phyloP scores from a whole-genome alignment of 1,140 invertebrate species.

The Ceratina japonica region DNA sequence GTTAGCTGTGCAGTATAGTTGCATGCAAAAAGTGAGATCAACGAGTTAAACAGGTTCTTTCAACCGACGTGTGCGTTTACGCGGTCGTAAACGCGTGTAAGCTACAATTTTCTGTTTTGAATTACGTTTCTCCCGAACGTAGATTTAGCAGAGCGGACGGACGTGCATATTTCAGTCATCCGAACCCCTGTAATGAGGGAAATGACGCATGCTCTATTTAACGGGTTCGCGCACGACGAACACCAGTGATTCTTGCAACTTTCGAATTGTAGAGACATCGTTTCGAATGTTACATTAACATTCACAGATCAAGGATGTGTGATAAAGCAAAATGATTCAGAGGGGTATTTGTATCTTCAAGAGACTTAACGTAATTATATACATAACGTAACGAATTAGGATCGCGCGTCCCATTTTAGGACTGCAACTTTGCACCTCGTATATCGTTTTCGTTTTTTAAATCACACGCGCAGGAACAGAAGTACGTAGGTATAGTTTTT shows the following conservation, averaged over 20 bases:
- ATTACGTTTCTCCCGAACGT: slow-evolving; percentile 4
- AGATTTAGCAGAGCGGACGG: slow-evolving; percentile 6
- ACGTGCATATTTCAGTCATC: background rate
- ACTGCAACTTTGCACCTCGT: background rate
- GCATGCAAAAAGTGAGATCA: slow-evolving; percentile 7
- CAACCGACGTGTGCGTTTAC: background rate
- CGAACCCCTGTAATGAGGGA: background rate
- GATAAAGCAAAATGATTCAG: background rate
- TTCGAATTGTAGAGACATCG: background rate
- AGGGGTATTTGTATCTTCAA: slow-evolving; percentile 11
- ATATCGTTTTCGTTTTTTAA: background rate
- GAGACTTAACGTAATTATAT: background rate
- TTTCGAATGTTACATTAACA: slow-evolving; percentile 37
- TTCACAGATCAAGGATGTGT: background rate
- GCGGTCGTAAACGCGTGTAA: background rate
- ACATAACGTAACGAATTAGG: background rate
- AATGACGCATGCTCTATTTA: background rate
- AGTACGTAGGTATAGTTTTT: slow-evolving; percentile 16
- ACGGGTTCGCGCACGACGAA: slow-evolving; percentile 17
- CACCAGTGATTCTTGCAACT: slow-evolving; percentile 14
- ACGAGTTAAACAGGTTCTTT: background rate
- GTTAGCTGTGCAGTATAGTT: slow-evolving; percentile 5
- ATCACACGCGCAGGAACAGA: background rate
- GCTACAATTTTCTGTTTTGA: background rate
- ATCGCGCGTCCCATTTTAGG: slow-evolving; percentile 6